These are phyloP conservation scores for Scaptomyza cyrtandrae DNA, from an alignment of 2,888 invertebrate genomes.

Conservation along the genomic window DNA sequence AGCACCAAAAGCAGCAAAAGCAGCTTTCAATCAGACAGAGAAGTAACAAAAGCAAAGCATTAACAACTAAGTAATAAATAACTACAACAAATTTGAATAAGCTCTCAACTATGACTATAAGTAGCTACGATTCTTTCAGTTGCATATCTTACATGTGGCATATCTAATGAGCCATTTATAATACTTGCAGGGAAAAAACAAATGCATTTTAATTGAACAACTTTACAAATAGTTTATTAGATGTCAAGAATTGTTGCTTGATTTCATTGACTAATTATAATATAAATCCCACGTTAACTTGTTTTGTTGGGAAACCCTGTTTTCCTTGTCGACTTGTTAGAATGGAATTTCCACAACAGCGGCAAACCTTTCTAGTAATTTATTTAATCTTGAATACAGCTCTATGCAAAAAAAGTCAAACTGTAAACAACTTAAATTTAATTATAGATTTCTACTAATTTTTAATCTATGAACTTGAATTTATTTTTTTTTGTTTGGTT, in stretches of 20 bases:
- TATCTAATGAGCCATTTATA: slow-evolving; percentile 1
- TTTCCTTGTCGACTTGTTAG: not conserved
- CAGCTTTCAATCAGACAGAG: not conserved
- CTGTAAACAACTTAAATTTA: not conserved
- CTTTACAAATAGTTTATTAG: not conserved
- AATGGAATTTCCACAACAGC: slow-evolving; percentile 11
- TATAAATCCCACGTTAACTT: not conserved
- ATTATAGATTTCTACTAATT: no score
- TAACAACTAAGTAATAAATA: not conserved
- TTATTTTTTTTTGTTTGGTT: no score
- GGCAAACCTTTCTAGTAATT: not conserved
- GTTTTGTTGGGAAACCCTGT: slow-evolving; percentile 14
- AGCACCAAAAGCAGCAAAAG: not conserved
- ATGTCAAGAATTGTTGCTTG: not conserved
- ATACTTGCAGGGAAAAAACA: not conserved
- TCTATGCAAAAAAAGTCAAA: not conserved
- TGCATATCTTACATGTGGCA: not conserved
- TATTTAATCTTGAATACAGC: not conserved
- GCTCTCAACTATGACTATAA: not conserved
- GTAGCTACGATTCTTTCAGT: not conserved
- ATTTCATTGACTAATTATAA: slow-evolving; percentile 10
- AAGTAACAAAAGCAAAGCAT: not conserved
- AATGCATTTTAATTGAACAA: not conserved
- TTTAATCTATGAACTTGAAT: no score
- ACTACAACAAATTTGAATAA: not conserved